Evolutionary conservation across 2,797 vertebrate species (phyloP).

Genomic region (Syngnathus rostellatus): DNA sequence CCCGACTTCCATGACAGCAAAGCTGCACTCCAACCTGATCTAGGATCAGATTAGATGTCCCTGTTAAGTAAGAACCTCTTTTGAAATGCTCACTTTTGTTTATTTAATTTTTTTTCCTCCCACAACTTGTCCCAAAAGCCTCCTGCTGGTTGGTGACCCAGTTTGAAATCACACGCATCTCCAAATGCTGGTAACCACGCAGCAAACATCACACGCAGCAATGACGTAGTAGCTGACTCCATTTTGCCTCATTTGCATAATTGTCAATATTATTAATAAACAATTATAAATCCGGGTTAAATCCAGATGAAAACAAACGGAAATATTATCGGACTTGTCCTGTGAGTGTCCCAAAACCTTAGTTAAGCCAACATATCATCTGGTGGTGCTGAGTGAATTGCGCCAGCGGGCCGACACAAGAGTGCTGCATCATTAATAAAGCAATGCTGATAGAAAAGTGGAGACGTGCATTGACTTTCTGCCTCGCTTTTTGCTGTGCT

Average conservation of each 20-base stretch:
- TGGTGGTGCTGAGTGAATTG: slow-evolving; percentile 36
- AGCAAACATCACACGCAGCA: not conserved
- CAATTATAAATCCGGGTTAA: too few species aligned
- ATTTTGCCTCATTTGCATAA: too few species aligned
- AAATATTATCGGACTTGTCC: not conserved
- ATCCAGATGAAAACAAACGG: not conserved
- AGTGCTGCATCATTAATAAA: slow-evolving; percentile 60
- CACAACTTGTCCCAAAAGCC: slow-evolving; percentile 4
- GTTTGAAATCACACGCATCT: slow-evolving; percentile 15
- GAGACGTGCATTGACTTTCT: slow-evolving; percentile 48
- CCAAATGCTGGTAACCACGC: slow-evolving; percentile 1
- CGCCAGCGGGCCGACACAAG: slow-evolving; percentile 47
- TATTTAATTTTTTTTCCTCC: not conserved
- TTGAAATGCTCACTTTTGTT: slow-evolving; percentile 11
- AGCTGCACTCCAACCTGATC: slow-evolving; percentile 45
- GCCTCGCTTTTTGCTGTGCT: slow-evolving; percentile 18
- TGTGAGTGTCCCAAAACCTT: too few species aligned
- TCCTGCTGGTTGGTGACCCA: slow-evolving; percentile 30
- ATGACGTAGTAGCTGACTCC: too few species aligned
- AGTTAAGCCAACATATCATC: slow-evolving; percentile 48
- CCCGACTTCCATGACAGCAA: slow-evolving; percentile 52
- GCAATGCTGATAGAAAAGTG: slow-evolving; percentile 47
- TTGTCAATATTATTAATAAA: too few species aligned
- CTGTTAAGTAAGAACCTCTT: slow-evolving; percentile 37
- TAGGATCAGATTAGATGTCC: slow-evolving; percentile 50